Base-by-base conservation (phyloP, 2,797 vertebrate species). In the Poeciliopsis presidionis region DNA sequence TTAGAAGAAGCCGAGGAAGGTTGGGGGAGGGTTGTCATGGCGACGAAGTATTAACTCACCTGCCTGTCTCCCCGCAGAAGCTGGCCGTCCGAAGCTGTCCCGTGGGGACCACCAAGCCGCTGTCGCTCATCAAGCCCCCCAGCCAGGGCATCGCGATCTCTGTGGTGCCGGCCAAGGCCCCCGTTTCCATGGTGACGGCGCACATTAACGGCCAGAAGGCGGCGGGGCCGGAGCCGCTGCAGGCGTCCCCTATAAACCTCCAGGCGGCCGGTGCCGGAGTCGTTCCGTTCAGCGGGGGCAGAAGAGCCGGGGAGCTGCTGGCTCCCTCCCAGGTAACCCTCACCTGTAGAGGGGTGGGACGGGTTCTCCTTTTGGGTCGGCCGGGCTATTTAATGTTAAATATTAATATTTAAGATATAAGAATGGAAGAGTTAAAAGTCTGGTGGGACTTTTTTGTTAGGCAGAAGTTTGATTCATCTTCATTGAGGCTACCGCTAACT, bases 171-270 rank as follows among this genome's bases (percentile, higher is more conserved):
- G 94, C 94, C 87, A 96, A 96, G 94, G 88, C 94, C 69, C 95
- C 96, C 83, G 93, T 95, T 91, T 95, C 96, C 90, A 97, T 97
- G 97, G 96, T 97, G 92, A 96, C 97, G 1, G 95, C 96, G 83
- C 96, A 96, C 91, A 93, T 96, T 74, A 96, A 95, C 69, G 96
- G 96, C 87, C 95, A 96, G 90, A 96, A 94, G 93, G 91, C 83
- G 81, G 89, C 84, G 49, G 91, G 93, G 82, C 90, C 91, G 5
- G 95, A 96, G 86, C 91, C 91, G 65, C 95, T 94, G 61, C 97
- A 95, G 91, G 94, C 91, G 72, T 92, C 94, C 63, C 95, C 96
- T 86, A 92, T 95, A 92, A 95, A 95, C 93, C 95, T 96, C 74
- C 96, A 96, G 92, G 96, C 91, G 53, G 84, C 91, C 61, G 89